Evolutionary conservation across 2,113 vertebrate genomes (phyloP).

Genomic region (Scytalopus superciliaris): DNA sequence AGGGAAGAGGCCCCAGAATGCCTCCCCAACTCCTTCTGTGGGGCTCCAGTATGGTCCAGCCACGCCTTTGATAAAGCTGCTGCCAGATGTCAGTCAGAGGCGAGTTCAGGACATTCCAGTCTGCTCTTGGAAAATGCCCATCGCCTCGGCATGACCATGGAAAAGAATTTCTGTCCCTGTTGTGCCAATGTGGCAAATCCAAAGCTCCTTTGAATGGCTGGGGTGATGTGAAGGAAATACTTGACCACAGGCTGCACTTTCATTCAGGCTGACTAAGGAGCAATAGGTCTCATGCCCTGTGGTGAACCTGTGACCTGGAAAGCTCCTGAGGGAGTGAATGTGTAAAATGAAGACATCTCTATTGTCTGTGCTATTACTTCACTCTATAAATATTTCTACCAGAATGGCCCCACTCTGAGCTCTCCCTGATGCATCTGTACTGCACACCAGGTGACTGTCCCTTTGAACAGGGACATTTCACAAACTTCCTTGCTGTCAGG

Average conservation of each 20-base stretch:
- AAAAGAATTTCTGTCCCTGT: background rate
- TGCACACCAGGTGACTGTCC: background rate
- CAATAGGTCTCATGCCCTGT: background rate
- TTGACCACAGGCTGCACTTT: too few relatives aligned
- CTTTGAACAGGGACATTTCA: background rate
- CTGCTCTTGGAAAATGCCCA: background rate
- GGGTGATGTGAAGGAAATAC: background rate
- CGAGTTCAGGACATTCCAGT: background rate
- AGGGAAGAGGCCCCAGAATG: background rate
- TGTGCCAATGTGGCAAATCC: rapidly evolving
- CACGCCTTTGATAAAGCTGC: background rate
- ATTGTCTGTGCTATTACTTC: background rate
- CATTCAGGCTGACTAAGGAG: background rate
- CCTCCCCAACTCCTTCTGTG: background rate
- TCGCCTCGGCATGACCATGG: rapidly evolving
- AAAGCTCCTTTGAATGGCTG: background rate
- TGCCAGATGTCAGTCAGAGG: background rate
- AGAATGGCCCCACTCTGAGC: background rate
- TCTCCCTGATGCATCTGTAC: background rate
- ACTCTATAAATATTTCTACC: background rate
- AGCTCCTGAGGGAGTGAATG: background rate
- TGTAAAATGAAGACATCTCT: too few relatives aligned
- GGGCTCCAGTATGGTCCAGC: background rate
- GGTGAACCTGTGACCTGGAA: background rate
- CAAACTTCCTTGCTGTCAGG: background rate